Conservation (phyloP, 2,797 vertebrate genomes). For the Phylloscopus collybita region DNA sequence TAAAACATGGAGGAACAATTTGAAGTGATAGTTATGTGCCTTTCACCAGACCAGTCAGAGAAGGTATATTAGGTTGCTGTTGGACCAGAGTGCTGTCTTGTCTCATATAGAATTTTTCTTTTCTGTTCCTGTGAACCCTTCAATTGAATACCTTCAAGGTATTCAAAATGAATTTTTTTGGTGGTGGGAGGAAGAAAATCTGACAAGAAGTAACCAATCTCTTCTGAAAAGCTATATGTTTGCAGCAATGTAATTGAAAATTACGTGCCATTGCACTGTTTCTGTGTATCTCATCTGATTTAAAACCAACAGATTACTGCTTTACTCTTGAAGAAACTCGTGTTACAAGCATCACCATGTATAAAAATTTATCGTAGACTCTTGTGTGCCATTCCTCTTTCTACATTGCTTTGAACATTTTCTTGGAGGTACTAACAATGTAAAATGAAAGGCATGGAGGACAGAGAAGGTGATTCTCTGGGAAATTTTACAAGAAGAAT, state of each 20-base stretch:
- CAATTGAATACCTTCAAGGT: too few species aligned
- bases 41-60: neutral
- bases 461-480: neutral
- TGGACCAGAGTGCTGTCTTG: neutral
- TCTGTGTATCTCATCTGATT: neutral
- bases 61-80: neutral
- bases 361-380: neutral
- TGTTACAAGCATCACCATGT: neutral
- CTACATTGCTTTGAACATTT: neutral
- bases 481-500: neutral
- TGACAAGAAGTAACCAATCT: neutral
- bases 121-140: neutral
- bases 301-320: neutral
- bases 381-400: neutral
- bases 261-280: neutral
- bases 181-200: rapidly evolving
- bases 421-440: neutral
- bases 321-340: neutral
- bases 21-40: neutral
- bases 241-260: neutral
- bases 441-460: neutral
- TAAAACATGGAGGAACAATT: neutral
- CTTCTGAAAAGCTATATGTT: neutral
- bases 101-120: neutral
- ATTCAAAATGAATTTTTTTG: neutral